Conservation (phyloP, 2,113 vertebrate genomes). For the Oncorhynchus mykiss region DNA sequence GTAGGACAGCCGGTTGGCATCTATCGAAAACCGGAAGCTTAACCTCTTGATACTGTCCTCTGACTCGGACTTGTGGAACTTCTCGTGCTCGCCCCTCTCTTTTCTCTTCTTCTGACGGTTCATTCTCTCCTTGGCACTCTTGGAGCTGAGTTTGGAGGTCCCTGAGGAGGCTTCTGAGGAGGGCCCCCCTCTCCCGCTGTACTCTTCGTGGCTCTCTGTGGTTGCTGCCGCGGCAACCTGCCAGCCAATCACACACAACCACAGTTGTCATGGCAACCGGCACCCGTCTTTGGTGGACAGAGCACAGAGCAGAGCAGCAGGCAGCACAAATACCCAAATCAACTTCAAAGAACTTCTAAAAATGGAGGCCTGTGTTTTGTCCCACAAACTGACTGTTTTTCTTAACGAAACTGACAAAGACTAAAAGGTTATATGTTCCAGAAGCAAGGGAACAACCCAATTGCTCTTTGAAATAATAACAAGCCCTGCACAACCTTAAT, state of each 20-base stretch:
- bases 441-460: not conserved
- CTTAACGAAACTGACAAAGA: not conserved
- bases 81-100: slow-evolving; percentile 78
- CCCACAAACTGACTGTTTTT: not conserved
- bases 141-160: slow-evolving; percentile 92
- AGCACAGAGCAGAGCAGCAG: slow-evolving; percentile 45
- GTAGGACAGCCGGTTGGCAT: slow-evolving; percentile 88
- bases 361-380: slow-evolving; percentile 50
- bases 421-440: not conserved
- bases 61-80: slow-evolving; percentile 89
- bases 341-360: slow-evolving; percentile 55
- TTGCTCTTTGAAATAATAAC: not conserved
- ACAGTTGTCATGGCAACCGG: slow-evolving; percentile 71
- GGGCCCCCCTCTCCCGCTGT: slow-evolving; percentile 80
- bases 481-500: not conserved
- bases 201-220: slow-evolving; percentile 81
- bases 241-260: slow-evolving; percentile 59
- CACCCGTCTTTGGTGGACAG: slow-evolving; percentile 47
- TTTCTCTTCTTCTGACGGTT: slow-evolving; percentile 90
- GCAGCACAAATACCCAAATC: slow-evolving; percentile 42
- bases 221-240: slow-evolving; percentile 80
- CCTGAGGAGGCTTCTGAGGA: slow-evolving; percentile 90
- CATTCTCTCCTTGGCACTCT: slow-evolving; percentile 93
- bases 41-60: slow-evolving; percentile 91
- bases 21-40: slow-evolving; percentile 91